Evolutionary conservation across 2,888 invertebrate genomes (phyloP), one percentile per base, ranked within the genome.

Genomic region (Drosophila recens): DNA sequence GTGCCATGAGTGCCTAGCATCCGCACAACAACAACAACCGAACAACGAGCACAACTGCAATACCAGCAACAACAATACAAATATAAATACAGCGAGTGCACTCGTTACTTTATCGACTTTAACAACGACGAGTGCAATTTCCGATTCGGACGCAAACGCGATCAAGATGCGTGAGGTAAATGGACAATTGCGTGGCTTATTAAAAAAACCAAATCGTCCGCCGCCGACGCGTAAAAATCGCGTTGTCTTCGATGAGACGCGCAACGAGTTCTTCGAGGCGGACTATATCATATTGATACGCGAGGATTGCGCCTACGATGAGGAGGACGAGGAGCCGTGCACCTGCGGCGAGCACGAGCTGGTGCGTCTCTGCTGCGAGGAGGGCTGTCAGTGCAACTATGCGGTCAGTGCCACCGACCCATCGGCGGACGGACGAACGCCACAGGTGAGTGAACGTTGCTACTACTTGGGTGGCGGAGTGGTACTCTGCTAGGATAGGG

Each of bases 251-350:
- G 97, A 97, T 91, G 97, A 97, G 93, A 96, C 95, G 89, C 95
- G 96, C 59, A 97, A 97, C 93, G 97, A 97, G 92, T 97, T 97
- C 93, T 97, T 97, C 92, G 97, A 97, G 87, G 97, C 97, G 57
- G 97, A 97, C 93, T 97, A 97, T 90, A 97, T 97, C 90, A 97
- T 97, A 87, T 94, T 97, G 74, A 97, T 97, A 75, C 95, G 97
- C 70, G 97, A 97, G 91, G 97, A 97, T 91, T 97, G 97, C 90
- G 95, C 95, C 87, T 96, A 96, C 90, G 97, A 96, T 67, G 97
- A 97, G 89, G 97, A 97, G 90, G 95, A 95, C 72, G 94, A 94
- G 80, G 95, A 95, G 91, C 95, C 95, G 65, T 97, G 96, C 87
- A 96, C 96, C 86, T 95, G 95, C 87, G 95, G 95, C 75, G 95